Base-by-base conservation (phyloP, 2,113 vertebrate genomes). In the Lasiurus cinereus region DNA sequence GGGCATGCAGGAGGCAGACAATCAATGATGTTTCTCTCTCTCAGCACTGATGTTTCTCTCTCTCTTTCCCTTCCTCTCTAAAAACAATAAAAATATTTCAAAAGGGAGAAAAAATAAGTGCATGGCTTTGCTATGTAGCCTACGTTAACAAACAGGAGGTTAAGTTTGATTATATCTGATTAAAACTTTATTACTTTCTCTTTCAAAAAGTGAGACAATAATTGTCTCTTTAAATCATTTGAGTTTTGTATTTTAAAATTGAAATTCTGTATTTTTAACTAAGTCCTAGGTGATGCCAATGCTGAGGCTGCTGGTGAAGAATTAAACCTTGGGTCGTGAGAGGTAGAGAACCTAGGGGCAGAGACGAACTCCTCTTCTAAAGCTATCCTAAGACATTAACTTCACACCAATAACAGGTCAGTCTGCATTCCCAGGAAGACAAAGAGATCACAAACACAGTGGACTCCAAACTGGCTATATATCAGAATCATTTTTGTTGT, bases 131-230 rank as follows among this genome's bases (percentile, higher is more conserved):
- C 67, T 72, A 2, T 62, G 62, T 54, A 54, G 73, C 11, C 72
- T 48, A 36, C 39, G 31, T 72, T 86, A 66, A 31, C 72, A 70
- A 93, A 92, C 12, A 86, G 62, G n/a, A 89, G 39, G 48, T 4
- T 48, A 16, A 31, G 33, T 24, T 29, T 76, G 36, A 43, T 48
- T 43, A 43, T 52, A 83, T 48, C 39, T 74, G 31, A 66, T 67
- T 80, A 88, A 59, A 15, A 67, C 62, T 43, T 79, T 39, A 29
- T 69, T 79, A 43, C 46, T 46, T 18, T 69, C 66, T 76, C 14
- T 69, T 46, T 93, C 50, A 91, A 33, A 79, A 66, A 94, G 48
- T 78, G 64, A 86, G 54, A 46, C 12, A 72, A 43, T 69, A 92
- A 85, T 52, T 59, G 12, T 59, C 56, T 92, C 64, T 79, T 52